phyloP scores from a whole-genome alignment of 2,797 vertebrate genomes.

The Dendrocincla tyrannina region DNA sequence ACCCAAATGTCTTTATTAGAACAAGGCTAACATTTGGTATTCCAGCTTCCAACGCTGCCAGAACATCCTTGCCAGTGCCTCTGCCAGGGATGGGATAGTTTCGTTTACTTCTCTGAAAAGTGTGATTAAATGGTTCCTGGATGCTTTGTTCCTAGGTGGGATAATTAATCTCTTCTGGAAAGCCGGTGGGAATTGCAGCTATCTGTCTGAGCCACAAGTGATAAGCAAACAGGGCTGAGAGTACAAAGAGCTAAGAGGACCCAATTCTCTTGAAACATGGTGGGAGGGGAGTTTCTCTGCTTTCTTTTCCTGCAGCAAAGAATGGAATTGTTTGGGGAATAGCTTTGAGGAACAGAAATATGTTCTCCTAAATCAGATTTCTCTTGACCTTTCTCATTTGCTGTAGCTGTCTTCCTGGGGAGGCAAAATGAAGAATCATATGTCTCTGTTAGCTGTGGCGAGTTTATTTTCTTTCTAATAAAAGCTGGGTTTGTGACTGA shows the following conservation, averaged over 20 bases:
- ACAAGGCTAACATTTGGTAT: neutral
- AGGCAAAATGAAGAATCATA: neutral
- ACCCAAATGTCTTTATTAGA: neutral
- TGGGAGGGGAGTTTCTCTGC: neutral
- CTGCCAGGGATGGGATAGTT: neutral
- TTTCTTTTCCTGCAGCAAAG: neutral
- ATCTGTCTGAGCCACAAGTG: conserved; percentile 3
- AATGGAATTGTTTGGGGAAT: conserved; percentile 15
- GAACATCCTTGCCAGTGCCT: neutral
- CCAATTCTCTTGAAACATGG: conserved; percentile 20
- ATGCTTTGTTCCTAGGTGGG: conserved; percentile 5
- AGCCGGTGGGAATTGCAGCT: neutral
- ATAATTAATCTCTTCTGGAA: conserved; percentile 18
- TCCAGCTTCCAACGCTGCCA: fast-evolving
- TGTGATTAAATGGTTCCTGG: conserved; percentile 11
- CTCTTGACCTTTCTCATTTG: neutral
- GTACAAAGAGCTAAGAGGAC: neutral
- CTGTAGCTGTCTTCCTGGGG: neutral
- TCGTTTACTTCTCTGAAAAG: neutral
- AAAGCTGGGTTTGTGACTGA: neutral
- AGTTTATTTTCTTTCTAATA: neutral
- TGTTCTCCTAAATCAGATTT: conserved; percentile 23
- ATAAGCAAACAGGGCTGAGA: conserved; percentile 39
- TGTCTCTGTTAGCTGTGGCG: neutral
- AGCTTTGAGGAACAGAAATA: neutral